Evolutionary conservation across 2,888 invertebrate species (phyloP), one percentile per base, ranked within the genome.

Genomic region (Dermolepida albohirtum): DNA sequence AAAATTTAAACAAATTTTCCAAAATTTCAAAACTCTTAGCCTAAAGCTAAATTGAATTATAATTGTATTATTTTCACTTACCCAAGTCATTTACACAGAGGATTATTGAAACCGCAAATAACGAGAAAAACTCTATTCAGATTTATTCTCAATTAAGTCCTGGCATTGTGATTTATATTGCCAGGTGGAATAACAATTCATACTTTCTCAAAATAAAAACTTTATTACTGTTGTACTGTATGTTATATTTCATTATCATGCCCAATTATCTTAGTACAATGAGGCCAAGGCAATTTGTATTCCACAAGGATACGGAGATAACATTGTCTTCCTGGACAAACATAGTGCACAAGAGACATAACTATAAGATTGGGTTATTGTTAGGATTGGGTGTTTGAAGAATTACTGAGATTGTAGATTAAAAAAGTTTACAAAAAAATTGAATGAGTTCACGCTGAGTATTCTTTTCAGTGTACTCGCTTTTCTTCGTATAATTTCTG

Each of bases 241-340:
- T 71, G 64, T 64, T 55, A 73, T 73, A 74, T 73, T 75, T 73
- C 73, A 73, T 71, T 74, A 75, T 75, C 74, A 71, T 69, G 62
- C 47, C 72, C 74, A 75, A 75, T 75, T 75, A 75, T 75, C 72
- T 70, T 64, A 39, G 57, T 69, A 72, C 73, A 73, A 73, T 71
- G 71, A 69, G 64, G 73, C 73, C 73, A 71, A 70, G 4, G 72
- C 74, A 76, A 76, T 77, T 76, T 77, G 76, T 77, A 73, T 74
- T 52, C 66, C 54, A 40, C 44, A 17, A 66, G 57, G 34, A 41
- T 55, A 52, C 34, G 49, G 55, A 73, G 76, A 76, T 76, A 76
- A 75, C 75, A 77, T 77, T 77, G 75, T 77, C 73, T 75, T 72
- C 72, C 57, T 47, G 47, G 55, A 70, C 72, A 72, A 74, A 69